Conservation (phyloP, 1,140 invertebrate genomes). For the Streblospio benedicti region DNA sequence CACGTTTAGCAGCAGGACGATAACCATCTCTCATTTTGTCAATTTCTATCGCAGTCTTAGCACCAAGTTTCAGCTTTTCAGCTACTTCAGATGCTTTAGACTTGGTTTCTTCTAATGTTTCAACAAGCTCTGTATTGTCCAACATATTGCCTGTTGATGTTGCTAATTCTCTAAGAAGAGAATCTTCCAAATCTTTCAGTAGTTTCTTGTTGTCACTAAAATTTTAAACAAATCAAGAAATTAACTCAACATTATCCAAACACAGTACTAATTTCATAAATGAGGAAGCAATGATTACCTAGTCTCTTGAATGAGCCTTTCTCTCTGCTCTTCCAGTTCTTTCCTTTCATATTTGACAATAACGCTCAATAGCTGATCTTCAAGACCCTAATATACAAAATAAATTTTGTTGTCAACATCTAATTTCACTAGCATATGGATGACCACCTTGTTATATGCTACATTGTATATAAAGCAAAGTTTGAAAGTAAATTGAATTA, state of each 20-base stretch:
- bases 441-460: too few relatives aligned
- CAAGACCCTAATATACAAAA: conserved; percentile 61
- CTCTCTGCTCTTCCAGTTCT: conserved; percentile 50
- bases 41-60: conserved; percentile 65
- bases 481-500: too few relatives aligned
- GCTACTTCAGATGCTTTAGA: conserved; percentile 51
- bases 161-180: conserved; percentile 67
- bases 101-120: conserved; percentile 80
- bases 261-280: neutral
- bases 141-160: conserved; percentile 80
- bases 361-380: conserved; percentile 78
- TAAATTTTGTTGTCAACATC: too few relatives aligned
- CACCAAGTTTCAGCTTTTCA: conserved; percentile 61
- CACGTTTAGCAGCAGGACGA: conserved; percentile 67
- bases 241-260: neutral
- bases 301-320: conserved; percentile 72
- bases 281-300: conserved; percentile 21
- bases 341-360: conserved; percentile 70
- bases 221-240: neutral
- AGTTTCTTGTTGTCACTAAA: conserved; percentile 69
- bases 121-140: conserved; percentile 75
- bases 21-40: conserved; percentile 73
- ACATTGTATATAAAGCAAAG: too few relatives aligned
- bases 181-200: conserved; percentile 71
- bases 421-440: too few relatives aligned